Evolutionary conservation across 2,797 vertebrate genomes (phyloP), one percentile per base, ranked within the genome.

Genomic region (Hyperoplus immaculatus): DNA sequence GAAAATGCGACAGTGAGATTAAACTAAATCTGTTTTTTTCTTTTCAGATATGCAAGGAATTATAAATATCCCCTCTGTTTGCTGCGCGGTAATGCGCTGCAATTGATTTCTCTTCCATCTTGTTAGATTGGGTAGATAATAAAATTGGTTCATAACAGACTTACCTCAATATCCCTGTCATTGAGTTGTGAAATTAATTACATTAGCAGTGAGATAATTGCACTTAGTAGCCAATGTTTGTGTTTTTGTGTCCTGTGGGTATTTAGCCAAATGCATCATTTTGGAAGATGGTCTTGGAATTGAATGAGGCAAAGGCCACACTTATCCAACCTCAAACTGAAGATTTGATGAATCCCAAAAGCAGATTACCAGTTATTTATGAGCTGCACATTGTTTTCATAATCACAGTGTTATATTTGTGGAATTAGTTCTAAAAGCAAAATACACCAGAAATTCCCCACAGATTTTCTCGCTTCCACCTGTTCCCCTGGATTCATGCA

Each of bases 91-190:
- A 77, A 77, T 64, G 77, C 57, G 15, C 47, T 56, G 45, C 56
- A 60, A 83, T 87, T 78, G 76, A 88, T 89, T 89, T 79, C 49
- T 86, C 58, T 55, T 78, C 60, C 73, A 77, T 89, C 87, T 77
- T 75, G 79, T 87, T 91, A 83, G 88, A 90, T 92, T 62, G 84
- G 82, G 57, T 61, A 67, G 72, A 89, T 91, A 89, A 92, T 91
- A 90, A 74, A 87, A 92, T 87, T 80, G 60, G 69, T 88, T 92
- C 82, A 81, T 84, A 93, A 89, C 63, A 85, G 72, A 76, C 77
- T 75, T 80, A 80, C 82, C 82, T 87, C 86, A 85, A 88, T 90
- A 84, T 89, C 65, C 69, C 62, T 88, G 74, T 85, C 71, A 43
- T 13, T 71, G 65, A 65, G 51, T 69, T 85, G 72, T 86, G 74